Evolutionary conservation across 2,113 vertebrate genomes (phyloP).

Genomic region (Calyptomena viridis): DNA sequence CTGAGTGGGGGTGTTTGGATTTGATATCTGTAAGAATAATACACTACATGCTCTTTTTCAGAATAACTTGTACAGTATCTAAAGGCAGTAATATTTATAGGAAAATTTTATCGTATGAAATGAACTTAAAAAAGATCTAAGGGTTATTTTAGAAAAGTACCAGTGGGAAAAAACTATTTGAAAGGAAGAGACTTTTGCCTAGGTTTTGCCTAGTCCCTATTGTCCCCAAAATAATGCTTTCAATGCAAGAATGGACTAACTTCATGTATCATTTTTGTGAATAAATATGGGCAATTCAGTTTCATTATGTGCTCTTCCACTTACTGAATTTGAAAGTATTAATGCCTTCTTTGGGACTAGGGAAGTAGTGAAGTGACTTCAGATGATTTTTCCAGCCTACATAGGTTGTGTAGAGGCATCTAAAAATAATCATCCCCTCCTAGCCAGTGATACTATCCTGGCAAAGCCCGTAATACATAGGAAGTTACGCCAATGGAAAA

Average conservation of each 20-base stretch:
- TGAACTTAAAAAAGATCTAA: not conserved
- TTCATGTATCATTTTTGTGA: not conserved
- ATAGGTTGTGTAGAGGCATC: slow-evolving; percentile 13
- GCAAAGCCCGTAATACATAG: not conserved
- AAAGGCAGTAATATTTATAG: not conserved
- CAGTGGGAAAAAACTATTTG: not conserved
- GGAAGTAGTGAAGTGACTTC: not conserved
- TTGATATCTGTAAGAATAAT: not conserved
- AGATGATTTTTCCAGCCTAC: slow-evolving; percentile 3
- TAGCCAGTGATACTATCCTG: slow-evolving; percentile 11
- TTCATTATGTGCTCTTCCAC: not conserved
- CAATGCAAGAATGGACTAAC: not conserved
- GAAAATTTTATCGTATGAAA: not conserved
- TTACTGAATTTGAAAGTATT: not conserved
- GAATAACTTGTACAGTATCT: not conserved
- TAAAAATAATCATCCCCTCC: slow-evolving; percentile 20
- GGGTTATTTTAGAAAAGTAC: not conserved
- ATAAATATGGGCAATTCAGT: not conserved
- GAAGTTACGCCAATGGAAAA: not conserved
- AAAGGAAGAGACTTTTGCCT: not conserved
- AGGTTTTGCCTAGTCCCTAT: not conserved
- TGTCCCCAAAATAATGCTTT: not conserved
- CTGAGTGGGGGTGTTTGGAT: not conserved
- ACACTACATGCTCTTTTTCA: not conserved
- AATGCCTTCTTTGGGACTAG: not conserved